Evolutionary conservation across 2,888 invertebrate genomes (phyloP).

Genomic region (Morinoia aosen): DNA sequence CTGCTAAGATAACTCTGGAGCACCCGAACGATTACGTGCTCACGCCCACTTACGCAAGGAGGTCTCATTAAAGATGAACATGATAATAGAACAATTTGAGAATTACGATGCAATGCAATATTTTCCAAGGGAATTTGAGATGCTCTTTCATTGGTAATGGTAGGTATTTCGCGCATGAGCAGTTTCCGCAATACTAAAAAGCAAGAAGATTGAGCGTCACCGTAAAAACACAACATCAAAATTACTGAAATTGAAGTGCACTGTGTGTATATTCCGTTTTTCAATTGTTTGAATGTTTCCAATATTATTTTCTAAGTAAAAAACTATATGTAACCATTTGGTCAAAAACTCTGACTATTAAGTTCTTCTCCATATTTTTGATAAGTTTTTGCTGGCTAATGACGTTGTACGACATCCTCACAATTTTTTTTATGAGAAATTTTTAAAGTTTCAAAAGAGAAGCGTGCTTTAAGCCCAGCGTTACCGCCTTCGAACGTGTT

Average conservation of each 20-base stretch:
- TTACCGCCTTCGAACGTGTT: neutral
- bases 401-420: neutral
- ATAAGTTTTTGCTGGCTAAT: neutral
- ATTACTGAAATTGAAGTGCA: neutral
- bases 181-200: neutral
- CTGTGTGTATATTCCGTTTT: neutral
- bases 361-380: neutral
- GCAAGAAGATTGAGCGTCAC: neutral
- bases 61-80: neutral
- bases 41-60: neutral
- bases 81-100: neutral
- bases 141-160: neutral
- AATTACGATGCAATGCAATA: neutral
- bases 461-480: neutral
- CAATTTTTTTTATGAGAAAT: neutral
- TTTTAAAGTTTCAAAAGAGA: neutral
- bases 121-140: neutral
- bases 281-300: neutral
- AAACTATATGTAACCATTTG: no score
- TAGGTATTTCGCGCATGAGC: neutral
- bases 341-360: neutral
- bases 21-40: neutral
- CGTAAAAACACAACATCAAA: neutral
- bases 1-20: neutral
- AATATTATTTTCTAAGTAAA: no score